Evolutionary conservation across 2,113 vertebrate genomes (phyloP), one percentile per base, ranked within the genome.

Genomic region (Plotosus lineatus): DNA sequence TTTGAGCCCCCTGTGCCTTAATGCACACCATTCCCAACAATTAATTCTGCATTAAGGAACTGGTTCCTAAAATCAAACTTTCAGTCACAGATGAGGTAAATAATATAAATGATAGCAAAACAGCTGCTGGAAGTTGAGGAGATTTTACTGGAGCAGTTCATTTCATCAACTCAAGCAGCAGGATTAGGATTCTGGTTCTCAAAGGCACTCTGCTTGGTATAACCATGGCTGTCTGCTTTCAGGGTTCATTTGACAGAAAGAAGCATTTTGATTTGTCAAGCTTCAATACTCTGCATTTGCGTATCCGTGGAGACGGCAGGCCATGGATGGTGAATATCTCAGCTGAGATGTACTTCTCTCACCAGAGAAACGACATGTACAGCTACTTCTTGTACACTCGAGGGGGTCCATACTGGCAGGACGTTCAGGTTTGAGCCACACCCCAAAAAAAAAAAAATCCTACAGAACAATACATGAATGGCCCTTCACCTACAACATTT

Each of bases 361-460:
- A 96, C 82, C 91, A 92, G 33, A 94, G 90, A 82, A 92, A 96
- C n/a, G 96, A 97, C 71, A 85, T 98, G 2, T 97, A 98, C 91
- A 94, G 85, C 86, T 99, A 98, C 84, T 99, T 99, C 88, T 90
- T 99, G 89, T 98, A 94, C 82, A 97, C 97, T 1, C 92, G 95
- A 19, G 98, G 98, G 17, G 98, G 98, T 0, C 98, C 98, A 0
- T 98, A 98, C 88, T 99, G 97, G 98, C 95, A 99, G 78, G 96
- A 98, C n/a, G 91, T 99, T 75, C 95, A 95, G 96, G 97, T 96
- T 87, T 6, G 63, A 33, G n/a, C 15, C 36, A 26, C 66, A 7
- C n/a, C n/a, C n/a, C n/a, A 28, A 63, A 51, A 56, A 15, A 21
- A 44, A 28, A 12, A 79, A n/a, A 33, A 38, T 60, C 14, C 58